A percentile compares a stretch with the other conserved stretches of the same genome.
These are phyloP conservation scores for Eupithecia tripunctaria DNA, from an alignment of 2,888 invertebrate species.

Conservation along the genomic window DNA sequence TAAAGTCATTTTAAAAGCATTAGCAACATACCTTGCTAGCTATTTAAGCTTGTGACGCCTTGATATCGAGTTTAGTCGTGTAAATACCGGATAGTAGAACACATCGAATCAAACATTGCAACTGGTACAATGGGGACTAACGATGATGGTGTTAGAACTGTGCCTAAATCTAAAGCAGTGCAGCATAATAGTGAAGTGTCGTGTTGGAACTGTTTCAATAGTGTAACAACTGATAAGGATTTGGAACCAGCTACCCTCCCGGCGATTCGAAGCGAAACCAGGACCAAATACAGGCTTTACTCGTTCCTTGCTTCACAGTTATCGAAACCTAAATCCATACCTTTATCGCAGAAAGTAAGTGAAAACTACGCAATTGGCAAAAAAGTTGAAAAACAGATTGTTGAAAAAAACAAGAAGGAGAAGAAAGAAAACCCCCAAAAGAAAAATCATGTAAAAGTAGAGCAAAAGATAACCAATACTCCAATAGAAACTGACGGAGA, in stretches of 20 bases:
- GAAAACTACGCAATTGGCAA: conserved; percentile 68
- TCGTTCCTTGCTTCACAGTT: conserved; percentile 70
- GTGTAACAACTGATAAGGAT: conserved; percentile 53
- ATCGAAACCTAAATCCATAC: conserved; percentile 66
- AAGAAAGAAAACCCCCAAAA: conserved; percentile 16
- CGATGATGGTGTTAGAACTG: conserved; percentile 42
- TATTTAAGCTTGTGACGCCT: conserved; percentile 64
- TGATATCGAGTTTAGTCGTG: conserved; percentile 61
- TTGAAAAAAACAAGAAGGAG: conserved; percentile 44
- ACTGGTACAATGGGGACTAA: conserved; percentile 45
- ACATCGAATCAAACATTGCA: conserved; percentile 25
- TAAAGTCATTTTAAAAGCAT: conserved; percentile 68
- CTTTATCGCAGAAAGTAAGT: conserved; percentile 72
- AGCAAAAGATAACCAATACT: conserved; percentile 17
- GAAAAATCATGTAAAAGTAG: conserved; percentile 3
- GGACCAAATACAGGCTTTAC: conserved; percentile 69
- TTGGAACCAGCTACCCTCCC: conserved; percentile 55
- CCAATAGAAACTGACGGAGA: conserved; percentile 33
- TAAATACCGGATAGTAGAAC: conserved; percentile 37
- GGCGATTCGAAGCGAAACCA: conserved; percentile 63
- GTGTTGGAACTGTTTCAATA: conserved; percentile 74
- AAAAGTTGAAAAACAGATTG: conserved; percentile 64
- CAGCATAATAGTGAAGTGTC: conserved; percentile 57
- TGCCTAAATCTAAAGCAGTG: conserved; percentile 47
- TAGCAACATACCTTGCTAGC: conserved; percentile 51